Conservation (phyloP, 2,888 invertebrate species). For the Pterostichus niger region DNA sequence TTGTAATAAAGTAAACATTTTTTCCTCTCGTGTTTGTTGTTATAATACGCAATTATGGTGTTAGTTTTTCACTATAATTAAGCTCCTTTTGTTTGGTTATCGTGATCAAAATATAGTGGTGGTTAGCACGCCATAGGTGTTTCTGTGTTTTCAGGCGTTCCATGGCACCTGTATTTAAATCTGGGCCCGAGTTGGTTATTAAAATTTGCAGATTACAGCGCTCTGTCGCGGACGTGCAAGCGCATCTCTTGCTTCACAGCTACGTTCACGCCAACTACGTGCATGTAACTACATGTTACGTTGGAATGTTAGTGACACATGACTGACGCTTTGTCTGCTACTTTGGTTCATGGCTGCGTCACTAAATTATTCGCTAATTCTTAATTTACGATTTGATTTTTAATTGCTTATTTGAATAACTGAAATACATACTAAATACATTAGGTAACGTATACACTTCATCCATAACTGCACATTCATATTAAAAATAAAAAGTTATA, state of each 20-base stretch:
- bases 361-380: background rate
- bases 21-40: slow-evolving; percentile 65
- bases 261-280: background rate
- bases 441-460: background rate
- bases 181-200: slow-evolving; percentile 18
- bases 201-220: slow-evolving; percentile 30
- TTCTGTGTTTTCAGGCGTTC: slow-evolving; percentile 40
- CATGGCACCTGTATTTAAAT: slow-evolving; percentile 66
- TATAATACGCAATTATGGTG: slow-evolving; percentile 67
- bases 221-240: slow-evolving; percentile 23
- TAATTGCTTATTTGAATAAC: slow-evolving; percentile 20
- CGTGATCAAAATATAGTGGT: slow-evolving; percentile 63
- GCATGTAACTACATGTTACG: background rate
- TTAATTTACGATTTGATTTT: slow-evolving; percentile 28
- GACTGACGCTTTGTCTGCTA: slow-evolving; percentile 19
- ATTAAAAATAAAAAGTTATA: no score
- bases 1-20: slow-evolving; percentile 65
- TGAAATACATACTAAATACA: slow-evolving; percentile 11
- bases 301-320: background rate
- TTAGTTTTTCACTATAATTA: slow-evolving; percentile 67
- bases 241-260: background rate
- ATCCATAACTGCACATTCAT: no score
- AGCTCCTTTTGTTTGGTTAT: slow-evolving; percentile 67
- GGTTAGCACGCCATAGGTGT: slow-evolving; percentile 66
- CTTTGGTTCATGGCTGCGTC: slow-evolving; percentile 14